Evolutionary conservation across 2,113 vertebrate genomes (phyloP).

Genomic region (Brevimyrus niger): DNA sequence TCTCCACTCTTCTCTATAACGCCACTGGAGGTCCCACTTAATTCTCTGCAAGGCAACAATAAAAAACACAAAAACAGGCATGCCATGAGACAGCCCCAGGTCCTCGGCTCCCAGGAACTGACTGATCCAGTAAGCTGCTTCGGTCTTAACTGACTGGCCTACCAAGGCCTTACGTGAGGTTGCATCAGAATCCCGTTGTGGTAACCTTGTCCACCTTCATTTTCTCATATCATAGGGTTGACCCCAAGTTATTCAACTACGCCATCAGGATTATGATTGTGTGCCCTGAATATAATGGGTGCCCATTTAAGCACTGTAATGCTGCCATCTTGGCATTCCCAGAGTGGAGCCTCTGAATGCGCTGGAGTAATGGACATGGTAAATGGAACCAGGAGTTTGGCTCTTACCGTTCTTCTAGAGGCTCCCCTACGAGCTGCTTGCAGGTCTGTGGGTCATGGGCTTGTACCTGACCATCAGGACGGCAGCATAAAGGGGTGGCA

Average conservation of each 20-base stretch:
- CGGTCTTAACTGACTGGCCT: neutral
- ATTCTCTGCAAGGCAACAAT: neutral
- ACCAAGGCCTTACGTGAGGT: neutral
- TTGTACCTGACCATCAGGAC: neutral
- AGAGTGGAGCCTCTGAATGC: neutral
- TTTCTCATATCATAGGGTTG: neutral
- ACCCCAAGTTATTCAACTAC: neutral
- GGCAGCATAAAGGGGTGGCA: neutral
- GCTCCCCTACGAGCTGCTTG: too few relatives aligned
- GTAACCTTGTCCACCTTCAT: neutral
- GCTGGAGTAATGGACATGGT: neutral
- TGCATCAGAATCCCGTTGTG: neutral
- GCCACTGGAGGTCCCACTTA: neutral
- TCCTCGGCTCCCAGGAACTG: neutral
- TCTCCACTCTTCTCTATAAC: neutral
- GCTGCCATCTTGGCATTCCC: neutral
- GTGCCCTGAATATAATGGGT: neutral
- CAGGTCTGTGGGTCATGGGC: neutral
- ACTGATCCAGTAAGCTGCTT: neutral
- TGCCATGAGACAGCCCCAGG: neutral
- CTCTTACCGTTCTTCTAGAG: too few relatives aligned
- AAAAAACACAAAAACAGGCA: neutral
- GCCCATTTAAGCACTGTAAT: neutral
- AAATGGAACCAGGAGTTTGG: neutral
- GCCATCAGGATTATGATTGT: neutral